Base-by-base conservation (phyloP, 2,888 invertebrate species). In the Hyles lineata region DNA sequence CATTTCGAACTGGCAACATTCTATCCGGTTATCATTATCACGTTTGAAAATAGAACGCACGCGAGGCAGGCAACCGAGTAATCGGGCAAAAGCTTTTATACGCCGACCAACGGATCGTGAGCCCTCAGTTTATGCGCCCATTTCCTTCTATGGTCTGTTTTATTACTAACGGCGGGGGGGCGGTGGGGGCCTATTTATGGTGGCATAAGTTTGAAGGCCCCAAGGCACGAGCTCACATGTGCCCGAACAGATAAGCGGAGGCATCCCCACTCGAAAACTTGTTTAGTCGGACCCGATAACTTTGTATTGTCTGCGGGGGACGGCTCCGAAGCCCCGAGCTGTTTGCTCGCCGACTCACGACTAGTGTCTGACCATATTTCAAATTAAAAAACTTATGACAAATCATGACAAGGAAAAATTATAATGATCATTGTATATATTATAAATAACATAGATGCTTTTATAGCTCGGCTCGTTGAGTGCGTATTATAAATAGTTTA, bases 21-120 rank as follows among this genome's bases (percentile, higher is more conserved):
- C 89, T 89, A 91, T 89, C 90, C 91, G 89, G 90, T 92, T 93
- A 93, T 92, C 93, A 93, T 92, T 92, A 93, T 92, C 93, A 92
- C 92, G 88, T 92, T 92, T 90, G 90, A 91, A 93, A 92, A 93
- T 92, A 91, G 93, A 92, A 93, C 92, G 92, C 94, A 93, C 92
- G 92, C 93, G 90, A 93, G 87, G 89, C 90, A 89, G 88, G 90
- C 92, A 87, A 85, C 86, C 90, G 88, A 90, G 92, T 93, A 93
- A 93, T 93, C 94, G 92, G 89, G 87, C 91, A 91, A 92, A 90
- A 92, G 93, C 93, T 92, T 93, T 91, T 90, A 90, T 86, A 85
- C 81, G 76, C 78, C 87, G 78, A 75, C 93, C 90, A 88, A 79
- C 76, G 71, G 86, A 86, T 79, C 78, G 74, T 84, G 93, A 86